These are phyloP conservation scores for Beaufortia kweichowensis DNA, from an alignment of 2,113 vertebrate genomes.

Conservation along the genomic window DNA sequence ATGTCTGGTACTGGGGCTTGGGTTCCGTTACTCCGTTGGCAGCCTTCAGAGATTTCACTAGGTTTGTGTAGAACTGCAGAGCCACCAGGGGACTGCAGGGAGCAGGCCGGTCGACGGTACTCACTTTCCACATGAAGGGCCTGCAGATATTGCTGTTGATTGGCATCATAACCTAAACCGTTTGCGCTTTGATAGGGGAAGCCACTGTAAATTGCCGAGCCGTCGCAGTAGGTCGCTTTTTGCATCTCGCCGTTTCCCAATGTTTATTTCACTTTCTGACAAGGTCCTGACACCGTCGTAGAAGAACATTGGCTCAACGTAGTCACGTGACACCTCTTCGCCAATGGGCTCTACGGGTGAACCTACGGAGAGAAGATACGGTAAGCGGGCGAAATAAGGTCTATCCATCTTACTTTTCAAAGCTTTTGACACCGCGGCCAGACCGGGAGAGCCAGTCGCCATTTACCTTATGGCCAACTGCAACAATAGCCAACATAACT, in stretches of 20 bases:
- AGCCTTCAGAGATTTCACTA: constrained; percentile 86
- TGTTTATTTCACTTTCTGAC: constrained; percentile 99
- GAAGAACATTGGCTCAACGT: constrained; percentile 99
- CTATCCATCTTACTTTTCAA: constrained; percentile 99
- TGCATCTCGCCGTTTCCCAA: constrained; percentile 99
- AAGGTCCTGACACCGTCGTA: constrained; percentile 98
- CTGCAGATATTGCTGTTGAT: constrained; percentile 93
- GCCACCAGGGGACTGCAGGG: constrained; percentile 88
- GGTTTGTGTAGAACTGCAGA: constrained; percentile 85
- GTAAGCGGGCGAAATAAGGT: constrained; percentile 92
- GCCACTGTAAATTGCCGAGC: constrained; percentile 98
- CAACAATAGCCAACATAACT: constrained; percentile 41
- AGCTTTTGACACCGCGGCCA: constrained; percentile 96
- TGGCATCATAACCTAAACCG: constrained; percentile 96
- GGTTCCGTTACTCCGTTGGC: constrained; percentile 83
- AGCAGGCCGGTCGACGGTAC: constrained; percentile 95
- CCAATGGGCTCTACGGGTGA: constrained; percentile 95
- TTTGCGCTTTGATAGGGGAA: constrained; percentile 98
- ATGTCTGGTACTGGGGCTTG: constrained; percentile 80
- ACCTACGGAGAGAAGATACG: constrained; percentile 93
- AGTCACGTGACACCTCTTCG: constrained; percentile 96
- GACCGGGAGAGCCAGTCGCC: constrained; percentile 87
- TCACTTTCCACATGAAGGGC: constrained; percentile 90
- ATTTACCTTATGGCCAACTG: constrained; percentile 75
- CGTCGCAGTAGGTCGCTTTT: constrained; percentile 99